These are phyloP conservation scores for Rhizoglyphus robini DNA, from an alignment of 1,140 invertebrate genomes.

Conservation along the genomic window DNA sequence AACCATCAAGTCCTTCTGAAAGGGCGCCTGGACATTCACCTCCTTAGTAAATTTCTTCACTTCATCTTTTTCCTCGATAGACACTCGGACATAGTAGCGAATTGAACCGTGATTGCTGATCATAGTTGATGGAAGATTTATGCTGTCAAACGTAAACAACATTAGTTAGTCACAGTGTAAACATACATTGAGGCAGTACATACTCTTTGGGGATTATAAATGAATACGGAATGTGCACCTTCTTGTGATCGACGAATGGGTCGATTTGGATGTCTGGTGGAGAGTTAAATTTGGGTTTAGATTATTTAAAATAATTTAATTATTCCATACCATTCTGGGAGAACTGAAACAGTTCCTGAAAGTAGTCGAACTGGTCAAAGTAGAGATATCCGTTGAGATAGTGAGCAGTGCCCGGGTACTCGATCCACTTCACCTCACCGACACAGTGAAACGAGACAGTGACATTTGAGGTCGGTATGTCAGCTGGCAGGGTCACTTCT, in stretches of 20 bases:
- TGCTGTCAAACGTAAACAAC: not conserved
- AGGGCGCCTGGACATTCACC: not conserved
- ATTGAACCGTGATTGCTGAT: slow-evolving; percentile 11
- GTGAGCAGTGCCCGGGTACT: slow-evolving; percentile 9
- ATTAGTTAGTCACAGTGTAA: too few relatives aligned
- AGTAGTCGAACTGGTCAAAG: not conserved
- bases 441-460: not conserved
- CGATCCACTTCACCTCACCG: slow-evolving; percentile 11
- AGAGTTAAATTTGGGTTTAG: too few relatives aligned
- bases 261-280: too few relatives aligned
- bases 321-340: not conserved
- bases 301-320: too few relatives aligned
- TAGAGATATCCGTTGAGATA: slow-evolving; percentile 12
- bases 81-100: not conserved
- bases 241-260: not conserved
- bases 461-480: not conserved
- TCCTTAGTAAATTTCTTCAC: not conserved
- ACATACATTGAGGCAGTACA: too few relatives aligned
- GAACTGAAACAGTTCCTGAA: not conserved
- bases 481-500: not conserved
- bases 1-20: not conserved
- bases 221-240: not conserved
- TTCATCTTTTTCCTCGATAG: not conserved
- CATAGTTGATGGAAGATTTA: slow-evolving; percentile 6
- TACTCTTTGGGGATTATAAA: not conserved